phyloP scores from a whole-genome alignment of 1,140 invertebrate species.

The Anthonomus grandis region DNA sequence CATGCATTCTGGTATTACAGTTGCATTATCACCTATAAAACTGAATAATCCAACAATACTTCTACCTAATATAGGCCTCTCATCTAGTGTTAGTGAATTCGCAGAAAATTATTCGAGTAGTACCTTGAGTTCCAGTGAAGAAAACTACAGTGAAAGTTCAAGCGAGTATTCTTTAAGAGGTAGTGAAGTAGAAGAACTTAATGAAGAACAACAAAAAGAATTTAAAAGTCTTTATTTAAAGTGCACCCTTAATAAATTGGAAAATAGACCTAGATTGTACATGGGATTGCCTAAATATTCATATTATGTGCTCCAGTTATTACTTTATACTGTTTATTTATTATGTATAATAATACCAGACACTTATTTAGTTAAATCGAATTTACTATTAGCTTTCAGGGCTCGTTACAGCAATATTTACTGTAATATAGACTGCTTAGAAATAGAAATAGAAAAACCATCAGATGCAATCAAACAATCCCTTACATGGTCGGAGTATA shows the following conservation, averaged over 20 bases:
- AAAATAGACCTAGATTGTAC: slow-evolving; percentile 16
- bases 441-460: slow-evolving; percentile 45
- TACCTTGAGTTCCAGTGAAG: slow-evolving; percentile 3
- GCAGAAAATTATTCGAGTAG: background rate
- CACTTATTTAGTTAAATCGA: no score
- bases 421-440: slow-evolving; percentile 42
- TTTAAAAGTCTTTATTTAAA: slow-evolving; percentile 2
- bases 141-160: background rate
- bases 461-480: slow-evolving; percentile 24
- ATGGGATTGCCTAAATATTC: slow-evolving; percentile 10
- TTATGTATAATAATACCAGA: no score
- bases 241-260: slow-evolving; percentile 7
- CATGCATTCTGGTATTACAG: slow-evolving; percentile 7
- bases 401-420: slow-evolving; percentile 26
- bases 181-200: slow-evolving; percentile 8
- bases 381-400: slow-evolving; percentile 31
- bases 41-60: no score
- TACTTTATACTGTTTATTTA: no score
- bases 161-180: slow-evolving; percentile 4
- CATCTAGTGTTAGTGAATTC: slow-evolving; percentile 4
- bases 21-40: slow-evolving; percentile 12
- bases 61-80: background rate
- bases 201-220: background rate
- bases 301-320: slow-evolving; percentile 12
- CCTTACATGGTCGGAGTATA: slow-evolving; percentile 45